phyloP scores from a whole-genome alignment of 1,140 invertebrate species.

The Tenebrio molitor region DNA sequence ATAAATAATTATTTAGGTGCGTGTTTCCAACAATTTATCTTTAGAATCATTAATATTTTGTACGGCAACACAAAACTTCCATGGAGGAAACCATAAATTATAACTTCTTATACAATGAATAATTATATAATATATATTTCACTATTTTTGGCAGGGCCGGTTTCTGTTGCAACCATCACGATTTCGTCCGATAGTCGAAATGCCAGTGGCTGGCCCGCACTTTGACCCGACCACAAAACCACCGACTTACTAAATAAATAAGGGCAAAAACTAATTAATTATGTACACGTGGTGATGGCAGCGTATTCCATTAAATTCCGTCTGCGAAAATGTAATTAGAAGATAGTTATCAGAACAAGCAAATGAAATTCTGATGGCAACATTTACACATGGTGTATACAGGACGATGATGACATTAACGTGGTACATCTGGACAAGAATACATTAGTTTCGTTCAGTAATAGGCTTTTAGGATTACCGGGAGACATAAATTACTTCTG shows the following conservation, averaged over 20 bases:
- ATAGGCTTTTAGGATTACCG: constrained; percentile 44
- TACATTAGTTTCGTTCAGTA: constrained; percentile 47
- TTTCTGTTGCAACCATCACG: neutral
- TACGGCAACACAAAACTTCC: constrained; percentile 12
- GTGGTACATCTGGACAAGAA: constrained; percentile 45
- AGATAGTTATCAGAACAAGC: constrained; percentile 43
- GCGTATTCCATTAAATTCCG: constrained; percentile 35
- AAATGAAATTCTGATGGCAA: constrained; percentile 45
- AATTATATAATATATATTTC: constrained; percentile 20
- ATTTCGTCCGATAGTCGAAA: neutral
- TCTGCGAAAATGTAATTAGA: constrained; percentile 45
- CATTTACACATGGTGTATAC: constrained; percentile 43
- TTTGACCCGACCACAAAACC: neutral
- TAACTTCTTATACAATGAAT: constrained; percentile 31
- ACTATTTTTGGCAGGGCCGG: neutral
- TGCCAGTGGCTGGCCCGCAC: neutral
- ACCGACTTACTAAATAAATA: neutral
- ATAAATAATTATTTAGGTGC: constrained; percentile 44
- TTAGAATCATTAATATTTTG: constrained; percentile 41
- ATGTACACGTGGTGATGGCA: constrained; percentile 6
- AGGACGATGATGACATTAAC: constrained; percentile 42
- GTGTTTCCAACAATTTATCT: constrained; percentile 40
- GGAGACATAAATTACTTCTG: constrained; percentile 44
- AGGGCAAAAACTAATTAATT: constrained; percentile 24
- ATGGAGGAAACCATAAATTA: constrained; percentile 40